Percentiles rank a stretch among this genome's conserved stretches.
Evolutionary conservation across 2,797 vertebrate genomes (phyloP).

Genomic region (Enteromius thamalakanensis): DNA sequence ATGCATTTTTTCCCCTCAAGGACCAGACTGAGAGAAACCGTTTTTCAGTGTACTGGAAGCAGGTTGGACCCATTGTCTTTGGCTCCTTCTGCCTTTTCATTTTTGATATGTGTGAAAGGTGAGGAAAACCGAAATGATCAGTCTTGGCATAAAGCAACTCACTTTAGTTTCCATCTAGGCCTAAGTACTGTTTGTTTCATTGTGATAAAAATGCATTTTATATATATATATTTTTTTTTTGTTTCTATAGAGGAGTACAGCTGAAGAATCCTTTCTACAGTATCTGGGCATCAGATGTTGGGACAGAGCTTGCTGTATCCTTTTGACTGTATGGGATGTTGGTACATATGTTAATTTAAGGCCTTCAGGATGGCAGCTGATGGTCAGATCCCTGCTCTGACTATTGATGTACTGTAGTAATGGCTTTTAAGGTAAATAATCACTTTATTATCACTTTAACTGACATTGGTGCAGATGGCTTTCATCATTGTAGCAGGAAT

Average conservation of each 20-base stretch:
- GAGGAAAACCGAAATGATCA: conserved; percentile 51
- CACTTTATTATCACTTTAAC: conserved; percentile 72
- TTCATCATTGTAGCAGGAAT: conserved; percentile 98
- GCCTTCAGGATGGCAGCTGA: not conserved
- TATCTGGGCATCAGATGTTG: conserved; percentile 96
- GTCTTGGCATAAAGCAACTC: not conserved
- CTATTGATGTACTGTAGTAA: not conserved
- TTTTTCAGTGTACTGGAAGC: conserved; percentile 96
- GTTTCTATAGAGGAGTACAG: conserved; percentile 87
- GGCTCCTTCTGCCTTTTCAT: conserved; percentile 97
- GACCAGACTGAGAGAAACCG: conserved; percentile 93
- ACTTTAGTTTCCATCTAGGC: not conserved
- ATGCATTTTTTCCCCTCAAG: conserved; percentile 66
- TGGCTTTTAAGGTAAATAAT: not conserved
- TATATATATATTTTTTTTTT: not conserved
- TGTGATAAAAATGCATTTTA: not conserved
- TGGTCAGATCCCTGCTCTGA: not conserved
- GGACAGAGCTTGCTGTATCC: conserved; percentile 97
- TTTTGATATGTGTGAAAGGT: conserved; percentile 99
- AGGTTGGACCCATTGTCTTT: conserved; percentile 93
- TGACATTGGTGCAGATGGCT: conserved; percentile 84
- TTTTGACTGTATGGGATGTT: conserved; percentile 58
- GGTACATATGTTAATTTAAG: not conserved
- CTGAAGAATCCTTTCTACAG: conserved; percentile 98
- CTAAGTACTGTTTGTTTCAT: not conserved